phyloP scores from a whole-genome alignment of 2,797 vertebrate genomes.

The Callimico goeldii region DNA sequence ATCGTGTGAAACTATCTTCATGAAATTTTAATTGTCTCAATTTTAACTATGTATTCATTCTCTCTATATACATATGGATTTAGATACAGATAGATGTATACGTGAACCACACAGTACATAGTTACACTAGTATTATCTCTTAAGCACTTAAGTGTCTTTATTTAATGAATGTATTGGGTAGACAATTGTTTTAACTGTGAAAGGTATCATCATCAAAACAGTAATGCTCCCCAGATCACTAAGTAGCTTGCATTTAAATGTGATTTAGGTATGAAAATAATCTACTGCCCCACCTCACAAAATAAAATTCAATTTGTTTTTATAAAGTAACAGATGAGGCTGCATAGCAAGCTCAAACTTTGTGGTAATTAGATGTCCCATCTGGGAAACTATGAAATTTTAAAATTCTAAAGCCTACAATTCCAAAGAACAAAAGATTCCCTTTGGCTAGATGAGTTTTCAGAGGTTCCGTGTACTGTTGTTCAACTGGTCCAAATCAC shows the following conservation, averaged over 20 bases:
- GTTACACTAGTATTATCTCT: not conserved
- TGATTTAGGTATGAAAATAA: not conserved
- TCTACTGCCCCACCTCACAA: not conserved
- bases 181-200: not conserved
- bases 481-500: not conserved
- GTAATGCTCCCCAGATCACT: not conserved
- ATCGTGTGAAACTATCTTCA: not conserved
- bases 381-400: not conserved
- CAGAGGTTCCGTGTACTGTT: not conserved
- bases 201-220: not conserved
- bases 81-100: not conserved
- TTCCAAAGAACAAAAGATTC: conserved; percentile 21
- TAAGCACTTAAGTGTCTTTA: not conserved
- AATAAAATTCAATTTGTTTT: conserved; percentile 11
- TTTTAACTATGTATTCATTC: not conserved
- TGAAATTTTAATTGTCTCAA: conserved; percentile 13
- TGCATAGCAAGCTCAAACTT: not conserved
- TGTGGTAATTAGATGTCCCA: not conserved
- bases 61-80: not conserved
- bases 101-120: not conserved
- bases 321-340: not conserved
- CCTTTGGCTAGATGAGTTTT: conserved; percentile 4
- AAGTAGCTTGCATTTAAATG: not conserved
- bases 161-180: not conserved
- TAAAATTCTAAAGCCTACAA: not conserved